Evolutionary conservation across 2,888 invertebrate species (phyloP).

Genomic region (Watsonalla cultraria): DNA sequence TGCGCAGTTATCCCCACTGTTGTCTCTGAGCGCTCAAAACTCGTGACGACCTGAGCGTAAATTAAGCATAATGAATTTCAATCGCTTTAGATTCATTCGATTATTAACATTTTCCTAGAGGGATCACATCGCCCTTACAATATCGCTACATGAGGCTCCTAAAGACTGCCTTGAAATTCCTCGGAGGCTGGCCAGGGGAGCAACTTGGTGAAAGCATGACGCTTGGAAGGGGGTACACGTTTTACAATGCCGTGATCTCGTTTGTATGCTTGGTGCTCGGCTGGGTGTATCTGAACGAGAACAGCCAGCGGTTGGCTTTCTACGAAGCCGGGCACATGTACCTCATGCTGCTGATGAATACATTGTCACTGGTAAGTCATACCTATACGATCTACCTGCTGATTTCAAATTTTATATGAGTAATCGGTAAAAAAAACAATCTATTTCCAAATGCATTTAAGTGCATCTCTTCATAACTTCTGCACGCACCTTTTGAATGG

Average conservation of each 20-base stretch:
- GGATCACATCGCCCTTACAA: background rate
- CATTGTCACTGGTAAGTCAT: background rate
- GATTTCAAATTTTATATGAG: background rate
- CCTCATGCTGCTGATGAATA: background rate
- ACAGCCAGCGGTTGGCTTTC: background rate
- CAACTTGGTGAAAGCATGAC: conserved; percentile 18
- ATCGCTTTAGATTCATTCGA: too few species aligned
- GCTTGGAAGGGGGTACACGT: conserved; percentile 8
- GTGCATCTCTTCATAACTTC: too few species aligned
- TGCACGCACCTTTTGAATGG: too few species aligned
- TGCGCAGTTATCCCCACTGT: too few species aligned
- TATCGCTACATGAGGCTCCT: conserved; percentile 18
- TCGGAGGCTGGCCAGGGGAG: conserved; percentile 27
- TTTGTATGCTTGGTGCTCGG: conserved; percentile 14
- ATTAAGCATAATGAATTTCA: too few species aligned
- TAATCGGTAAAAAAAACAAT: too few species aligned
- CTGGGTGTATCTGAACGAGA: conserved; percentile 11
- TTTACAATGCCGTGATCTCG: conserved; percentile 6
- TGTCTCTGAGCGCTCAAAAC: too few species aligned
- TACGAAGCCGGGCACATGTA: background rate
- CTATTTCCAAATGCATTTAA: too few species aligned
- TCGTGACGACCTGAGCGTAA: too few species aligned
- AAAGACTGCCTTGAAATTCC: conserved; percentile 15
- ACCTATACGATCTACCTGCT: background rate
- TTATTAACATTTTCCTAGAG: background rate